A percentile compares a stretch with the other conserved stretches of the same genome.
phyloP scores from a whole-genome alignment of 2,797 vertebrate genomes.

The Channallabes apus region DNA sequence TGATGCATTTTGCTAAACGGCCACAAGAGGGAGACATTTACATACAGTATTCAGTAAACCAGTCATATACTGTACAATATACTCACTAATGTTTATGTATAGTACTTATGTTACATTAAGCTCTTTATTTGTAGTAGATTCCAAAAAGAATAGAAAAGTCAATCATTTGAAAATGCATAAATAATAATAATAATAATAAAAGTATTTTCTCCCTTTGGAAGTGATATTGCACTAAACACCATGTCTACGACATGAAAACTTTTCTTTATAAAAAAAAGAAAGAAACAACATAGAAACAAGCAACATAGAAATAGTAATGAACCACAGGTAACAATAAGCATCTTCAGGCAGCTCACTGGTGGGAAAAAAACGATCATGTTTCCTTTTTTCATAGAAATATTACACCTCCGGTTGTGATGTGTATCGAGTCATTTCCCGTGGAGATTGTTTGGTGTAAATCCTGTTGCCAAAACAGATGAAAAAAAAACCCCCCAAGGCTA shows the following conservation, averaged over 20 bases:
- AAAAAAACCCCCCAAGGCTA: no score
- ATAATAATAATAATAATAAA: no score
- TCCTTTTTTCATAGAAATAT: neutral
- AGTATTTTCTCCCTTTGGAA: neutral
- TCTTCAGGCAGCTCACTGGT: neutral
- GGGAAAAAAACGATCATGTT: neutral
- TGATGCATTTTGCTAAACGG: neutral
- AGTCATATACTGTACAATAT: neutral
- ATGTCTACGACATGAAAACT: neutral
- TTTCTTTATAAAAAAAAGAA: no score
- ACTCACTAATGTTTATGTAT: neutral
- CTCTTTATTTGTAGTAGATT: neutral
- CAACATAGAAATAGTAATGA: neutral
- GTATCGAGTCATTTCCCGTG: neutral
- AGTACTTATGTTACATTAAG: no score
- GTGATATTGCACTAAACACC: neutral
- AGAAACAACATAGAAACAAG: no score
- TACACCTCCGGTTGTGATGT: neutral
- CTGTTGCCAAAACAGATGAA: neutral
- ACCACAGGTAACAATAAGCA: neutral
- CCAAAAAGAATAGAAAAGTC: neutral
- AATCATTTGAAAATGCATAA: neutral
- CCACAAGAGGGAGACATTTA: conserved; percentile 27
- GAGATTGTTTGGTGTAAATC: neutral
- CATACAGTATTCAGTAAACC: neutral